These are phyloP conservation scores for Pterostichus madidus DNA, from an alignment of 2,888 invertebrate genomes.

Conservation along the genomic window DNA sequence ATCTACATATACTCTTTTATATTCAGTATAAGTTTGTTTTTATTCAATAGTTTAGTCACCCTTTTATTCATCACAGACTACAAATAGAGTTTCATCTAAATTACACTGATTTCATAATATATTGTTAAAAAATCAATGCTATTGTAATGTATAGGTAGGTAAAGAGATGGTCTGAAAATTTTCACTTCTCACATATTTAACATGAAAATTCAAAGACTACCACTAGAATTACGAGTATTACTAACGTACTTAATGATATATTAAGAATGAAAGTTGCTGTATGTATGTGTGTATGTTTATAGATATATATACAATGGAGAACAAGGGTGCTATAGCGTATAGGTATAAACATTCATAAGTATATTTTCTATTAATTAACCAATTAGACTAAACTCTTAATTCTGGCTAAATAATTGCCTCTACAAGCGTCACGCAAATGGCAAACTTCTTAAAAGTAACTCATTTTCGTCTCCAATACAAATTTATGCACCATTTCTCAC, in stretches of 20 bases:
- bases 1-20: constrained; percentile 63
- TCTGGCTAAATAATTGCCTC: constrained; percentile 59
- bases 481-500: constrained; percentile 54
- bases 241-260: constrained; percentile 26
- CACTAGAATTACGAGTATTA: constrained; percentile 45
- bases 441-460: constrained; percentile 53
- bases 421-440: constrained; percentile 64
- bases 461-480: constrained; percentile 39
- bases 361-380: constrained; percentile 55
- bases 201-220: constrained; percentile 25
- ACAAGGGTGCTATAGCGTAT: constrained; percentile 54
- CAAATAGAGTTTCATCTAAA: constrained; percentile 69
- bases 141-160: constrained; percentile 43
- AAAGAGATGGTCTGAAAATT: constrained; percentile 3
- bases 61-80: constrained; percentile 77
- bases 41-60: constrained; percentile 76
- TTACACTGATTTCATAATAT: constrained; percentile 61
- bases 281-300: constrained; percentile 28
- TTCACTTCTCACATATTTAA: constrained; percentile 12
- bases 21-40: constrained; percentile 55
- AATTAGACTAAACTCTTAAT: constrained; percentile 57
- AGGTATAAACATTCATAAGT: constrained; percentile 54
- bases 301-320: constrained; percentile 58
- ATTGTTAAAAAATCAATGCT: constrained; percentile 54
- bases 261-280: constrained; percentile 32